Base-by-base conservation (phyloP, 2,888 invertebrate genomes). In the Therioaphis trifolii region DNA sequence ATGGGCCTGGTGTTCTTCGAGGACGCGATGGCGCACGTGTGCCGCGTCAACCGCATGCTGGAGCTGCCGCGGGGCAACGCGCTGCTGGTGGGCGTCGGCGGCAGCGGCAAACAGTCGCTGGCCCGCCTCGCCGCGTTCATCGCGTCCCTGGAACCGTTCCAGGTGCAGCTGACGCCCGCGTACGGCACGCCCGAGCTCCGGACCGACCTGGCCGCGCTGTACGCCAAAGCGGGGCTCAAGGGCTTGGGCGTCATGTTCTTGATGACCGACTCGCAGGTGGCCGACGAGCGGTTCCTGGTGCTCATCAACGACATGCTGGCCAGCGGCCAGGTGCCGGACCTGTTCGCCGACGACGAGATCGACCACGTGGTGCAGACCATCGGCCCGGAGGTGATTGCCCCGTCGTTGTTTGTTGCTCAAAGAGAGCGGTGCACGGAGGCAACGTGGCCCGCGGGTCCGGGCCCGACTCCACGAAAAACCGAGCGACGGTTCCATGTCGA, bases 1-100 rank as follows among this genome's bases (percentile, higher is more conserved):
- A 97, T 98, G 96, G 96, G 97, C 89, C 90, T 98, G 84, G 97
- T 98, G 3, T 91, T 98, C 12, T 98, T 98, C 88, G 97, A 97
- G 88, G 97, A 98, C 88, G 97, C 98, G 18, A 96, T 98, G 94
- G 92, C 93, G 86, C 97, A 98, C 88, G 93, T 98, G 76, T 95
- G 95, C 89, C 92, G 95, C 91, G 97, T 98, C 85, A 97, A 95
- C 89, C 93, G 98, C 84, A 97, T 98, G 86, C 89, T 98, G 87
- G 97, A 98, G 89, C 93, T 94, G 1, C 96, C 97, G 0, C 91
- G 97, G 86, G 97, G 98, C 18, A 97, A 98, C 88, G 97, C 96
- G 0, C 89, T 98, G 40, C 89, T 98, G 21, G 94, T 98, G 29
- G 98, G 98, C 40, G 98, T 98, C 0, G 98, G 98, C 61, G 98